Evolutionary conservation across 2,797 vertebrate species (phyloP), one percentile per base, ranked within the genome.

Genomic region (Synanceia verrucosa): DNA sequence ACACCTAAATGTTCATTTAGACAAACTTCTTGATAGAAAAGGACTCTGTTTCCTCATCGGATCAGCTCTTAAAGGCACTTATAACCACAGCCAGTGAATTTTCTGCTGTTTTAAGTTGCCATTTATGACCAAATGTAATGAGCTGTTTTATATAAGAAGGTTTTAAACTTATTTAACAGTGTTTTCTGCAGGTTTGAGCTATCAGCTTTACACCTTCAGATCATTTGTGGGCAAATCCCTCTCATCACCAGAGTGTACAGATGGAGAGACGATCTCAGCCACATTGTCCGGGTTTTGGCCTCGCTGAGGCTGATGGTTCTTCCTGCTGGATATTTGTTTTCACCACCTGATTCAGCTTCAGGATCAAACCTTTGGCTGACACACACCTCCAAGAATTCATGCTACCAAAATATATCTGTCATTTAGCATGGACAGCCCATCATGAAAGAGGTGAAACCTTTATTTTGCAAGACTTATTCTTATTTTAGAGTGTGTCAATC

Each of bases 211-310:
- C 23, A n/a, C 21, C 12, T 29, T 65, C 48, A 64, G 23, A 33
- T 28, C 67, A 60, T 69, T 63, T 50, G 29, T 41, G 55, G 52
- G 31, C 41, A 70, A 61, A 70, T 68, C 33, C 48, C 41, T 65
- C 39, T 9, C 29, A 31, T 31, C 39, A 14, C 63, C 58, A 33
- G 29, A 31, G 53, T 44, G 56, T 73, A 51, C 78, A 62, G 36
- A 70, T 47, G 48, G 47, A 41, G 53, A 58, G 19, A 51, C 61
- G 19, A 44, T 34, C 51, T 43, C 55, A 26, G 41, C 39, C 43
- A 51, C 67, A 62, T 31, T 61, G 59, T 71, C 62, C 55, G 56
- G 51, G 19, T 37, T 75, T 50, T 41, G 61, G 66, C 23, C 33
- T 50, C 52, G 21, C 46, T 31, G 12, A 50, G 63, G 33, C 59